Base-by-base conservation (phyloP, 2,888 invertebrate species). In the Embidobia sp. region DNA sequence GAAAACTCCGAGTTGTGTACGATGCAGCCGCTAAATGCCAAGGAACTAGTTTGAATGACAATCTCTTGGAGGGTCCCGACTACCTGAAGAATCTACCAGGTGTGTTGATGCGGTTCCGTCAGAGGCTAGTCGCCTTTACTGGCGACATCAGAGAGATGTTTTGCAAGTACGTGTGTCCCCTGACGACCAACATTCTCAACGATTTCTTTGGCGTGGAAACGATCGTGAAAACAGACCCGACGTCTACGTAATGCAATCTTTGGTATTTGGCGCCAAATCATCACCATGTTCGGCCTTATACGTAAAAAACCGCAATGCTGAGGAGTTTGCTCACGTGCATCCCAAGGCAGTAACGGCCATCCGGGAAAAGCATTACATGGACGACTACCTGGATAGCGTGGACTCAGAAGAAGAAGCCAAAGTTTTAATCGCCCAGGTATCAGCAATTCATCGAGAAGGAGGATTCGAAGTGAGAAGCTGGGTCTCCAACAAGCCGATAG, bases 251-350 rank as follows among this genome's bases (percentile, higher is more conserved):
- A 83, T 85, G 82, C 77, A 80, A 0, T 81, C 78, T 0, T 49
- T 84, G 73, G 46, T 83, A 6, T 83, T 83, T 16, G 78, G 82
- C 3, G 82, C 82, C 0, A 61, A 49, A 0, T 70, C 74, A 0
- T 77, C 66, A 3, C 73, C 63, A 1, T 66, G 55, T 13, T 44
- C 18, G 7, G 79, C 66, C 0, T 57, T 81, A 8, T 81, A 83
- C 42, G 75, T 84, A 0, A 83, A 83, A 61, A 80, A 83, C 44
- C 18, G 8, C 3, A 85, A 85, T 22, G 84, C 85, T 0, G 5
- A 44, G 1, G 64, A 59, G 18, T 80, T 75, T 18, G 29, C 51
- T 26, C 5, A 6, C 3, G 13, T 33, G 57, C 79, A 75, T 66
- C 83, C 82, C 1, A 44, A 67, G 7, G 84, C 83, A 0, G 80